Evolutionary conservation across 2,888 invertebrate species (phyloP).

Genomic region (Polymixis flavicincta): DNA sequence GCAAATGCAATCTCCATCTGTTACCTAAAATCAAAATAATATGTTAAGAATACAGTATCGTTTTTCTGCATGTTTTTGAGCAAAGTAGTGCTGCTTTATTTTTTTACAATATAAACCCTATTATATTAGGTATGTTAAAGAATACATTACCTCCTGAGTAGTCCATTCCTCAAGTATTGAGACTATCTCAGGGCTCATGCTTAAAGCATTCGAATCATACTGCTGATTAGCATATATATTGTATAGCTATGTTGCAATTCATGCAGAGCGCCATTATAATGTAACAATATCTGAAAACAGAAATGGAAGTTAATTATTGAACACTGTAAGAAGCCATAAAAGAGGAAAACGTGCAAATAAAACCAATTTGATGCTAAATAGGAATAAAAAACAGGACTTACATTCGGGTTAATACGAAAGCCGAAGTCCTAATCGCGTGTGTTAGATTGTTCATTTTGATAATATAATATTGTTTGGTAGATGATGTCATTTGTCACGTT

Average conservation of each 20-base stretch:
- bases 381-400: no score
- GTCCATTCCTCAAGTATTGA: constrained; percentile 4
- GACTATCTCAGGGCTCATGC: constrained; percentile 6
- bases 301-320: no score
- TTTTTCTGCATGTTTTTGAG: neutral
- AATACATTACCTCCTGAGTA: neutral
- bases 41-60: constrained; percentile 3
- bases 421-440: no score
- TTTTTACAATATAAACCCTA: neutral
- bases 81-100: neutral
- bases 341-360: no score
- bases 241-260: constrained; percentile 2
- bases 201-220: constrained; percentile 2
- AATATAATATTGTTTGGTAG: no score
- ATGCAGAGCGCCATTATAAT: constrained; percentile 3
- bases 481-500: no score
- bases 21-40: constrained; percentile 3
- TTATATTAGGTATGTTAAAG: neutral
- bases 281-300: neutral
- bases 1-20: constrained; percentile 18
- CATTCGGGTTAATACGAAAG: no score
- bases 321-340: no score
- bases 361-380: no score
- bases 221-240: constrained; percentile 11
- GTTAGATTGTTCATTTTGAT: no score